Percentiles rank a stretch among this genome's conserved stretches.
Conservation (phyloP, 2,888 invertebrate species). For the Ischnus inquisitorius region DNA sequence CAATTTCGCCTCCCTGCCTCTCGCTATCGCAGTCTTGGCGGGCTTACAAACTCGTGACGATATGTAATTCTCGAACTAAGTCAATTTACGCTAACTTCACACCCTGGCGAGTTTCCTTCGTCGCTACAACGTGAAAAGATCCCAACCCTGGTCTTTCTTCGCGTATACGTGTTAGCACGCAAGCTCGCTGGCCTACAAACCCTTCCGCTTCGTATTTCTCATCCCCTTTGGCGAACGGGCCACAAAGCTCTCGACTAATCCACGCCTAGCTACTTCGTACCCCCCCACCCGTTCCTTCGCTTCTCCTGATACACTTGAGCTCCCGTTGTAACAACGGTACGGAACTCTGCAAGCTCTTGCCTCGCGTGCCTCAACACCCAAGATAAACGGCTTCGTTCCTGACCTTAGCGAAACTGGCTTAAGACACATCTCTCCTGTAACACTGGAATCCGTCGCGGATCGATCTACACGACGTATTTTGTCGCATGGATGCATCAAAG, state of each 20-base stretch:
- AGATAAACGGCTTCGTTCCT: slow-evolving; percentile 12
- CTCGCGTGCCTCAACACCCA: not conserved
- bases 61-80: slow-evolving; percentile 21
- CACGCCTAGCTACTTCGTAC: slow-evolving; percentile 18
- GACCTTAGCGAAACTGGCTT: slow-evolving; percentile 6
- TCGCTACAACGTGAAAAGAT: not conserved
- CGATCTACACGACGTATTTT: not conserved
- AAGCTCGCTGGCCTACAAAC: slow-evolving; percentile 38
- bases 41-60: slow-evolving; percentile 53
- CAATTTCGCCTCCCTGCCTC: no score
- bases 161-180: slow-evolving; percentile 26
- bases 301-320: slow-evolving; percentile 15
- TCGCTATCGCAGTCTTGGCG: not conserved
- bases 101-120: slow-evolving; percentile 59
- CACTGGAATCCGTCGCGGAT: not conserved
- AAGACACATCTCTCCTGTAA: not conserved
- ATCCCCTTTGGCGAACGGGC: slow-evolving; percentile 9
- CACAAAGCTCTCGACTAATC: slow-evolving; percentile 56
- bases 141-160: not conserved
- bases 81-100: slow-evolving; percentile 30
- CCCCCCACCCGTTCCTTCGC: no score
- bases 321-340: slow-evolving; percentile 1
- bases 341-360: not conserved
- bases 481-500: no score
- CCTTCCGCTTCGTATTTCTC: slow-evolving; percentile 30